Evolutionary conservation across 2,797 vertebrate genomes (phyloP).

Genomic region (Cynopterus sphinx): DNA sequence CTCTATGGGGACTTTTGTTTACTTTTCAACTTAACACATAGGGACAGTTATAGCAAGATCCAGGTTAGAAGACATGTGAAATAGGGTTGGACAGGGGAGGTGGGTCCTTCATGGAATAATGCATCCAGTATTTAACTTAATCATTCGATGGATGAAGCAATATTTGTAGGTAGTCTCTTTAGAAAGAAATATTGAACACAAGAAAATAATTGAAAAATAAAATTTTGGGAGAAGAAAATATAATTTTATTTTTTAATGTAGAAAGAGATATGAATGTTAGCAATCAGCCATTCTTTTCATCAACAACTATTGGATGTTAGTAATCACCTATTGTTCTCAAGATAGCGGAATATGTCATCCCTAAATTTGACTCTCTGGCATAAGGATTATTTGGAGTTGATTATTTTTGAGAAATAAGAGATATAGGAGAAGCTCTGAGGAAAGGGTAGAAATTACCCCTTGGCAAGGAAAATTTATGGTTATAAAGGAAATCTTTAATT

Average conservation of each 20-base stretch:
- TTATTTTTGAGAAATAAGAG: neutral
- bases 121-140: neutral
- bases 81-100: neutral
- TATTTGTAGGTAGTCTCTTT: neutral
- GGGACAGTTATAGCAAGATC: neutral
- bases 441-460: neutral
- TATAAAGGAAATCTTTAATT: neutral
- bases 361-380: neutral
- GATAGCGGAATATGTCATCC: neutral
- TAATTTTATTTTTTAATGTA: neutral
- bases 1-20: neutral
- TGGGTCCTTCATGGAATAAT: neutral
- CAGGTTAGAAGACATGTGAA: neutral
- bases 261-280: neutral
- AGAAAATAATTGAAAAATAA: neutral
- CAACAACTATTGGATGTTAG: neutral
- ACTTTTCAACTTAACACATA: neutral
- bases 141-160: neutral
- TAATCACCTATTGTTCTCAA: neutral
- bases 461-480: neutral
- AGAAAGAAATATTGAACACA: neutral
- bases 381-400: neutral
- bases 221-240: constrained; percentile 8
- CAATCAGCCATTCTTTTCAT: neutral
- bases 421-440: neutral